Conservation (phyloP, 2,888 invertebrate species). For the Limnephilus marmoratus region DNA sequence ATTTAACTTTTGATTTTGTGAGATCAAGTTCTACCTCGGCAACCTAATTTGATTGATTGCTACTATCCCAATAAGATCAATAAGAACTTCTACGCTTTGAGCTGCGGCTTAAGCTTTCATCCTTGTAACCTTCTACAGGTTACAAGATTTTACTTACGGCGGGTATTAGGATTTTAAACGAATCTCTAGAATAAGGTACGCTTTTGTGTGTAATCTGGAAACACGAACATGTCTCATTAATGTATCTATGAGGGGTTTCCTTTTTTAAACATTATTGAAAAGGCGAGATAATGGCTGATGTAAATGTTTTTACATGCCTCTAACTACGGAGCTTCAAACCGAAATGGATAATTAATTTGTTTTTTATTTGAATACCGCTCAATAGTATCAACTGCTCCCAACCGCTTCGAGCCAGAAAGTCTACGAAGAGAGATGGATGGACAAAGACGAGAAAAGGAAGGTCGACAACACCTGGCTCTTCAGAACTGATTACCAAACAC, state of each 20-base stretch:
- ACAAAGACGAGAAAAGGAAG: too few relatives aligned
- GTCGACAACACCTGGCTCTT: too few relatives aligned
- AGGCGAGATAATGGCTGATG: background rate
- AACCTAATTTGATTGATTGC: background rate
- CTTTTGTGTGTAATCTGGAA: background rate
- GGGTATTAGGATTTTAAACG: background rate
- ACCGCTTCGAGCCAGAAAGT: too few relatives aligned
- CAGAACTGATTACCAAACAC: too few relatives aligned
- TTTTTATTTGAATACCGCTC: too few relatives aligned
- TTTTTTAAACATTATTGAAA: background rate
- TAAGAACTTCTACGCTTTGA: background rate
- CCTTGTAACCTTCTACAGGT: background rate
- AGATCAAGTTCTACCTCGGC: background rate
- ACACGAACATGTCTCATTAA: background rate
- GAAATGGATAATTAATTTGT: background rate
- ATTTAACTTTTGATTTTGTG: constrained; percentile 2
- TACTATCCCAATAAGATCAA: background rate
- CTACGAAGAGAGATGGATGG: too few relatives aligned
- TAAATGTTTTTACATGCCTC: too few relatives aligned
- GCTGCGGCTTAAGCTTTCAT: background rate
- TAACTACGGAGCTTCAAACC: too few relatives aligned
- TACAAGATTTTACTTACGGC: background rate
- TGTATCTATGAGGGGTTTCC: background rate
- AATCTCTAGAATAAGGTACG: background rate
- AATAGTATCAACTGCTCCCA: too few relatives aligned